Conservation (phyloP, 2,888 invertebrate species). For the Tetranychus piercei region DNA sequence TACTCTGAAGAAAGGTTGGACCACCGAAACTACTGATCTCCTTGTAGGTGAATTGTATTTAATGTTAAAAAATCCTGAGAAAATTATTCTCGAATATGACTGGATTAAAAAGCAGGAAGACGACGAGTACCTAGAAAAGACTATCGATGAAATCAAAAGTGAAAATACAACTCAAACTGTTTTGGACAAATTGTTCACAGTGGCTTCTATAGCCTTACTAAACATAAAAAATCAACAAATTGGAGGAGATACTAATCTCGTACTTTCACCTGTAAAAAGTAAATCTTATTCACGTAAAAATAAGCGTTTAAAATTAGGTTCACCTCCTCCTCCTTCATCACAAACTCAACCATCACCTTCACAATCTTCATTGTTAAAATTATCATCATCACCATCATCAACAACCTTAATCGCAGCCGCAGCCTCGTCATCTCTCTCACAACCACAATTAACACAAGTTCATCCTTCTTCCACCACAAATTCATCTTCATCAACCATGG, state of each 20-base stretch:
- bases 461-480: not conserved
- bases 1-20: slow-evolving; percentile 48
- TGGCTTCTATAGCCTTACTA: slow-evolving; percentile 14
- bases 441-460: not conserved
- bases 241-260: not conserved
- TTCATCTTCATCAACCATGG: not conserved
- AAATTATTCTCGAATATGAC: slow-evolving; percentile 35
- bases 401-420: not conserved
- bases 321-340: not conserved
- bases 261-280: slow-evolving; percentile 6
- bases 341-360: not conserved
- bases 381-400: not conserved
- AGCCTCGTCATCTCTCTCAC: not conserved
- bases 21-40: slow-evolving; percentile 50
- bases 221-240: slow-evolving; percentile 9
- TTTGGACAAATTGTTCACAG: slow-evolving; percentile 17
- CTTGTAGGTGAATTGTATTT: slow-evolving; percentile 76
- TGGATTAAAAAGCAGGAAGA: slow-evolving; percentile 29
- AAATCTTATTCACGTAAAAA: slow-evolving; percentile 14
- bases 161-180: slow-evolving; percentile 6
- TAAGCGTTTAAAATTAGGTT: slow-evolving; percentile 11
- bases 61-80: slow-evolving; percentile 40
- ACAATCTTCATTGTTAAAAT: not conserved
- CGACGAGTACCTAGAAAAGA: not conserved
- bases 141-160: not conserved